phyloP scores from a whole-genome alignment of 2,797 vertebrate genomes.

The Dryobates pubescens region DNA sequence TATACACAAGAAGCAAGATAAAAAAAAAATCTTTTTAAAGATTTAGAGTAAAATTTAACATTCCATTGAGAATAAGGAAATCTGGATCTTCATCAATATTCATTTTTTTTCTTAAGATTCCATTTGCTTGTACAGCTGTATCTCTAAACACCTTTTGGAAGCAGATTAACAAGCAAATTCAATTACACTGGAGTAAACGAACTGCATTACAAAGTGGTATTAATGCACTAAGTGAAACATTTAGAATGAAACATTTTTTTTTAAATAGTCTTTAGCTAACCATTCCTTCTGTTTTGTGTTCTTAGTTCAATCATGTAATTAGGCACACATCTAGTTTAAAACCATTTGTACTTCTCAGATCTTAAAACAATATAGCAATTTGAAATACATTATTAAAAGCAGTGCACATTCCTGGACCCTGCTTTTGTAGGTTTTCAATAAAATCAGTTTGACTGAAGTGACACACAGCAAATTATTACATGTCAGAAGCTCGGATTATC shows the following conservation, averaged over 20 bases:
- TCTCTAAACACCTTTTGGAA: slow-evolving; percentile 78
- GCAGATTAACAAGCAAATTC: slow-evolving; percentile 76
- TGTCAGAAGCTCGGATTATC: slow-evolving; percentile 69
- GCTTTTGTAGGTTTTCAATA: slow-evolving; percentile 54
- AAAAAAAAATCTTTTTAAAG: slow-evolving; percentile 76
- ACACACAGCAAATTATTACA: slow-evolving; percentile 64
- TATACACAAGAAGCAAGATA: slow-evolving; percentile 81
- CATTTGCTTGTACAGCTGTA: slow-evolving; percentile 78
- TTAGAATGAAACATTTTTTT: slow-evolving; percentile 62
- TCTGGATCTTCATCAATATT: slow-evolving; percentile 80
- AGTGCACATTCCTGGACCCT: neutral
- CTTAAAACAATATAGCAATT: slow-evolving; percentile 58
- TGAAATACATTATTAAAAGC: slow-evolving; percentile 49
- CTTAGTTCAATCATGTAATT: slow-evolving; percentile 61
- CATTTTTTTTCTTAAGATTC: slow-evolving; percentile 58
- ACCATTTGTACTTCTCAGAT: slow-evolving; percentile 58
- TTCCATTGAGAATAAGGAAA: slow-evolving; percentile 72
- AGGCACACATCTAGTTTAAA: slow-evolving; percentile 42
- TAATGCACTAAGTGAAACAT: slow-evolving; percentile 71
- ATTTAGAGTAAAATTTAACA: slow-evolving; percentile 77
- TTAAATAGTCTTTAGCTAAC: slow-evolving; percentile 46
- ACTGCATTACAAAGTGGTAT: slow-evolving; percentile 64
- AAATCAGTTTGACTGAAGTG: slow-evolving; percentile 70
- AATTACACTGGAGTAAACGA: slow-evolving; percentile 73
- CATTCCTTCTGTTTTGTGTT: slow-evolving; percentile 33